Percentiles rank a stretch among this genome's conserved stretches.
Evolutionary conservation across 1,140 invertebrate species (phyloP).

Genomic region (Drosophila orena): DNA sequence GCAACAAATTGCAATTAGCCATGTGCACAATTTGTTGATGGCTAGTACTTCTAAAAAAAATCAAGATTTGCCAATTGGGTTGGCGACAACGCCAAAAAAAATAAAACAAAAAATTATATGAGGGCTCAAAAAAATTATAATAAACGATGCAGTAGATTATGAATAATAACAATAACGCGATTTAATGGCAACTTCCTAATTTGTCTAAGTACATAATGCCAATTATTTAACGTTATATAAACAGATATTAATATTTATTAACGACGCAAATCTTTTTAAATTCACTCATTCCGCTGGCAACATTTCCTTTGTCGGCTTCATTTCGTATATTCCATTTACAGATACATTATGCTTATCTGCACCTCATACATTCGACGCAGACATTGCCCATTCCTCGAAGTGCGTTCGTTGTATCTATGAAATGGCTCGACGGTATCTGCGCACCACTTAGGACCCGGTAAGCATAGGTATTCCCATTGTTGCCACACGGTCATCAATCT

Average conservation of each 20-base stretch:
- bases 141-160: too few species aligned
- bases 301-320: background rate
- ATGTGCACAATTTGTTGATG: constrained; percentile 63
- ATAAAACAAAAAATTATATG: background rate
- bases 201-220: too few species aligned
- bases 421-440: constrained; percentile 25
- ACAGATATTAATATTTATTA: too few species aligned
- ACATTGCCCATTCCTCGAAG: background rate
- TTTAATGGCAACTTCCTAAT: too few species aligned
- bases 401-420: constrained; percentile 14
- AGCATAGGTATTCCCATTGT: constrained; percentile 45
- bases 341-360: constrained; percentile 35
- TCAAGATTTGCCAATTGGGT: constrained; percentile 39
- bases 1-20: constrained; percentile 78
- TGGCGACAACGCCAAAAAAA: constrained; percentile 26
- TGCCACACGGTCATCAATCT: constrained; percentile 45
- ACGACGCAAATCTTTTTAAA: too few species aligned
- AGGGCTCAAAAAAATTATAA: background rate
- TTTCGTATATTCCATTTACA: constrained; percentile 14
- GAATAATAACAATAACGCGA: too few species aligned
- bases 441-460: constrained; percentile 30
- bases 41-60: constrained; percentile 47
- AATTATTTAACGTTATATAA: too few species aligned
- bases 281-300: background rate
- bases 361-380: constrained; percentile 7